Conservation (phyloP, 2,797 vertebrate genomes). For the Kryptolebias ocellatus region DNA sequence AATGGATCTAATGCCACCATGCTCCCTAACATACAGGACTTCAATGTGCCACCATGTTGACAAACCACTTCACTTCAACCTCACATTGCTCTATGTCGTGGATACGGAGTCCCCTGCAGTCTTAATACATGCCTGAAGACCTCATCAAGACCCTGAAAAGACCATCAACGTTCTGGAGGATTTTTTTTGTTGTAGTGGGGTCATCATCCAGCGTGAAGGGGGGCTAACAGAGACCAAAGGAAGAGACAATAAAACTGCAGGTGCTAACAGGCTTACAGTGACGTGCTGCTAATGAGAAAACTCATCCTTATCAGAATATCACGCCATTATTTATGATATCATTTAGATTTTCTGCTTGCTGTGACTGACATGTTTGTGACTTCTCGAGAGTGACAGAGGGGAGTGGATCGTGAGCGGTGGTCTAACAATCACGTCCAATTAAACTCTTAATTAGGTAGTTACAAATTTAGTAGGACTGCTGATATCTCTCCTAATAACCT, state of each 20-base stretch:
- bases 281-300: neutral
- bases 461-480: neutral
- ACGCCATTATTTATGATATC: neutral
- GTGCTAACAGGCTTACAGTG: neutral
- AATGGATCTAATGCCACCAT: no score
- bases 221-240: no score
- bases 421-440: conserved; percentile 3
- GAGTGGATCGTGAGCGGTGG: neutral
- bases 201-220: no score
- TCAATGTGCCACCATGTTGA: no score
- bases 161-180: no score
- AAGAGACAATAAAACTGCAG: neutral
- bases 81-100: no score
- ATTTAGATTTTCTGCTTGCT: conserved; percentile 1
- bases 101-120: no score
- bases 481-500: neutral
- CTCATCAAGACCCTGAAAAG: no score
- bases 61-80: no score
- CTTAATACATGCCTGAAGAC: no score
- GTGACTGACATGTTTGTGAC: neutral
- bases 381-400: neutral
- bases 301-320: neutral
- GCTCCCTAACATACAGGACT: no score
- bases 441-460: conserved; percentile 5
- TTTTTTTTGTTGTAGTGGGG: no score